A percentile compares a stretch with the other conserved stretches of the same genome.
Evolutionary conservation across 1,140 invertebrate species (phyloP).

Genomic region (Bombus polaris): DNA sequence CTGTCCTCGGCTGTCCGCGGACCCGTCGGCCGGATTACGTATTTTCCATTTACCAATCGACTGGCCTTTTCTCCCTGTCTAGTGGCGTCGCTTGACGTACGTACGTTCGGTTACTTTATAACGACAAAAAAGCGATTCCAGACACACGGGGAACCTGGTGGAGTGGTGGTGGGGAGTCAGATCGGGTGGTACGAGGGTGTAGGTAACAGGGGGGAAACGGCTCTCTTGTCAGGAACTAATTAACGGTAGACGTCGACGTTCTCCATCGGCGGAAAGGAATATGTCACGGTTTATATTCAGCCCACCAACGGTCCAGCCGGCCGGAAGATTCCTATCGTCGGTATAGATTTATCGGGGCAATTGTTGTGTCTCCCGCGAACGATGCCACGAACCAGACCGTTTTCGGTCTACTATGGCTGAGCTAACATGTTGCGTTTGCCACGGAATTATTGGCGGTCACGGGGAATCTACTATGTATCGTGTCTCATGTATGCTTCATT

Average conservation of each 20-base stretch:
- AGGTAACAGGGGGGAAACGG: background rate
- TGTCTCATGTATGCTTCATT: background rate
- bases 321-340: conserved; percentile 49
- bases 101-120: conserved; percentile 69
- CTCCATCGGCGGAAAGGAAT: conserved; percentile 59
- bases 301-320: conserved; percentile 42
- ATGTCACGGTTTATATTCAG: conserved; percentile 59
- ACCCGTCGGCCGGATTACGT: conserved; percentile 67
- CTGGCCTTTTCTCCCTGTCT: conserved; percentile 60
- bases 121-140: conserved; percentile 62
- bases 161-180: background rate
- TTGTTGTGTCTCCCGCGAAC: conserved; percentile 27
- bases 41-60: conserved; percentile 72
- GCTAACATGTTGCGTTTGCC: background rate
- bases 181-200: too few species aligned
- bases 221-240: conserved; percentile 67
- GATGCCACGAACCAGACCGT: background rate
- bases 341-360: conserved; percentile 53
- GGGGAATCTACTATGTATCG: background rate
- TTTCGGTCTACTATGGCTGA: background rate
- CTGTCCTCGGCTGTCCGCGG: conserved; percentile 71
- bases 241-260: conserved; percentile 63
- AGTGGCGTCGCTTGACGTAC: conserved; percentile 61
- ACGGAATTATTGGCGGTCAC: background rate
- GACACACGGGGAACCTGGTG: conserved; percentile 36